phyloP scores from a whole-genome alignment of 2,113 vertebrate species.

The Ptychochromis oligacanthus region DNA sequence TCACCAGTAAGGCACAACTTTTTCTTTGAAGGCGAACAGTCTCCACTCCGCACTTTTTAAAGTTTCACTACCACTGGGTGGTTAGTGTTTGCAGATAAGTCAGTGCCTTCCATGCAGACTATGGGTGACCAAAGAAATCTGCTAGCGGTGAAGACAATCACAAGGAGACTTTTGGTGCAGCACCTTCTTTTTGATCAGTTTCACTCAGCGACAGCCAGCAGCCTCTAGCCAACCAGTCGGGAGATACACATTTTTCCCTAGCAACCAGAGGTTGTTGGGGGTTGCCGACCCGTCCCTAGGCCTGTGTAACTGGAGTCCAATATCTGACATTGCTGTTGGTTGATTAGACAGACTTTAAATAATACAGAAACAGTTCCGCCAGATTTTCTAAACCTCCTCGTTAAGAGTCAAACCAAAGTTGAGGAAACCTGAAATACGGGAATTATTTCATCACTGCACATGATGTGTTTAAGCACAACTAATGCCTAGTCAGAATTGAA shows the following conservation, averaged over 20 bases:
- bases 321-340: background rate
- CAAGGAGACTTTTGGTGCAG: background rate
- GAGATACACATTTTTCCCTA: background rate
- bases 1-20: no score
- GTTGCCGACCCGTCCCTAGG: background rate
- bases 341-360: background rate
- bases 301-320: background rate
- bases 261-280: background rate
- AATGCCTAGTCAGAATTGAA: background rate
- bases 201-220: background rate
- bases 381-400: background rate
- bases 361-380: background rate
- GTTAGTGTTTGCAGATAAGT: background rate
- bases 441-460: background rate
- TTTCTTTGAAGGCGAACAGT: background rate
- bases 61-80: background rate
- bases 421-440: background rate
- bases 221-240: background rate
- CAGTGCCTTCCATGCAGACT: background rate
- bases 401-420: background rate
- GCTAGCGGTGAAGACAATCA: background rate
- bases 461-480: background rate
- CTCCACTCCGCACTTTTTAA: background rate
- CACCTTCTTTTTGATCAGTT: background rate
- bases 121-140: background rate